These are phyloP conservation scores for Ceratitis capitata DNA, from an alignment of 1,140 invertebrate species.

Conservation along the genomic window DNA sequence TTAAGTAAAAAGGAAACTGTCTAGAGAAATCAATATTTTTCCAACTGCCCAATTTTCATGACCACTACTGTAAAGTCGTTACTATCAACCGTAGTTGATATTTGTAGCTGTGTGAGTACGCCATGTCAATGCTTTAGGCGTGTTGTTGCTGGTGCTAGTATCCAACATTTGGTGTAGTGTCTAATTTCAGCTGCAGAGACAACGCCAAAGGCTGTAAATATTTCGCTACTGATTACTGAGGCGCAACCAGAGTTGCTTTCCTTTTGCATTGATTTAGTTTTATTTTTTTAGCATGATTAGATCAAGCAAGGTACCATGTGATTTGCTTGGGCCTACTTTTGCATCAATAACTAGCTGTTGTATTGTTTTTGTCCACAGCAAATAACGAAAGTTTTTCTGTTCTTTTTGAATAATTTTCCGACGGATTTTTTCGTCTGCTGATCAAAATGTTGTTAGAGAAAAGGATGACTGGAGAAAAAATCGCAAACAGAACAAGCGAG, in stretches of 20 bases:
- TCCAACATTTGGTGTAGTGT: neutral
- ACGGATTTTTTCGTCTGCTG: neutral
- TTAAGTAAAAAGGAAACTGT: too few relatives aligned
- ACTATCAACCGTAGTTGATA: neutral
- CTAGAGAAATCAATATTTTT: too few relatives aligned
- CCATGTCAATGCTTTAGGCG: conserved; percentile 2
- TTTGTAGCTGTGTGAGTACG: neutral
- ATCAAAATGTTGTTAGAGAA: neutral
- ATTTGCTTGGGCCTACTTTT: neutral
- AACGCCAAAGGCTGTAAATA: conserved; percentile 13
- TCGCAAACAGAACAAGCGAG: neutral
- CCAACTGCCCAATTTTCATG: neutral
- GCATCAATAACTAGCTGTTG: neutral
- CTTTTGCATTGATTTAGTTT: neutral
- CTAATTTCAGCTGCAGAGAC: conserved; percentile 13
- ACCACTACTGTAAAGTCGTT: neutral
- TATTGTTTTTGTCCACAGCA: neutral
- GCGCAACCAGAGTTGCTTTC: neutral
- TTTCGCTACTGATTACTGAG: neutral
- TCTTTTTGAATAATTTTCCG: neutral
- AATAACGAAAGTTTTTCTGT: neutral
- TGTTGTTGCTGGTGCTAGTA: neutral
- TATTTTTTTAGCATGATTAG: neutral
- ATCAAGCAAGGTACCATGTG: neutral
- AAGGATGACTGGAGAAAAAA: neutral